A percentile compares a stretch with the other conserved stretches of the same genome.
These are phyloP conservation scores for Caprella mutica DNA, from an alignment of 2,888 invertebrate species.

Conservation along the genomic window DNA sequence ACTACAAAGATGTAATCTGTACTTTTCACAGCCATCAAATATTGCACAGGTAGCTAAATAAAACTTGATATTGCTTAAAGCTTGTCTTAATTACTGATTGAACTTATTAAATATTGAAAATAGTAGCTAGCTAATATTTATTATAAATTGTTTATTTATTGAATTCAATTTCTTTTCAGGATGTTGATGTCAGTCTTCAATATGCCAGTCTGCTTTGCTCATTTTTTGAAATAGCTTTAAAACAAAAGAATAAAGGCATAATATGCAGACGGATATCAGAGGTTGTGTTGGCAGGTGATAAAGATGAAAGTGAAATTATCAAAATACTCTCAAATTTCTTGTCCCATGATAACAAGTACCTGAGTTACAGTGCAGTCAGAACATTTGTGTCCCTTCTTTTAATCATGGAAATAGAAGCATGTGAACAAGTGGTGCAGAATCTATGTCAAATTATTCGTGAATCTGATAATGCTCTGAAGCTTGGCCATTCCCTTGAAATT, in stretches of 20 bases:
- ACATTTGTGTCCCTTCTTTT: slow-evolving; percentile 25
- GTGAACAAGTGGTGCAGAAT: slow-evolving; percentile 24
- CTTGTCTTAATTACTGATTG: no score
- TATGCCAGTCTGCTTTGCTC: slow-evolving; percentile 20
- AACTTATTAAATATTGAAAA: no score
- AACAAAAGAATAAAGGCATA: slow-evolving; percentile 29
- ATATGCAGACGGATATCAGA: slow-evolving; percentile 32
- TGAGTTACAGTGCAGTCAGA: slow-evolving; percentile 28
- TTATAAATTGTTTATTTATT: not conserved
- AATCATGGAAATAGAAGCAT: slow-evolving; percentile 24
- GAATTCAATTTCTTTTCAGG: not conserved
- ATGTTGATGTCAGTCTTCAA: not conserved
- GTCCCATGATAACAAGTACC: slow-evolving; percentile 23
- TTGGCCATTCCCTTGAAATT: slow-evolving; percentile 39
- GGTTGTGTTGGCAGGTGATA: slow-evolving; percentile 28
- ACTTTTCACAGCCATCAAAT: slow-evolving; percentile 22
- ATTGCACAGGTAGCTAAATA: no score
- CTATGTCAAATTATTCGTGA: slow-evolving; percentile 21
- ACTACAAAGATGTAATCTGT: slow-evolving; percentile 27
- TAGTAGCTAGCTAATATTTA: no score
- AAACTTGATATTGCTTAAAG: no score
- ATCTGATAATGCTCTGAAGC: slow-evolving; percentile 23
- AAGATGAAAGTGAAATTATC: slow-evolving; percentile 31
- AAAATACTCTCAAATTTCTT: slow-evolving; percentile 29
- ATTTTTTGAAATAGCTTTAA: slow-evolving; percentile 30